Base-by-base conservation (phyloP, 1,140 invertebrate genomes). In the Drosophila parvula region DNA sequence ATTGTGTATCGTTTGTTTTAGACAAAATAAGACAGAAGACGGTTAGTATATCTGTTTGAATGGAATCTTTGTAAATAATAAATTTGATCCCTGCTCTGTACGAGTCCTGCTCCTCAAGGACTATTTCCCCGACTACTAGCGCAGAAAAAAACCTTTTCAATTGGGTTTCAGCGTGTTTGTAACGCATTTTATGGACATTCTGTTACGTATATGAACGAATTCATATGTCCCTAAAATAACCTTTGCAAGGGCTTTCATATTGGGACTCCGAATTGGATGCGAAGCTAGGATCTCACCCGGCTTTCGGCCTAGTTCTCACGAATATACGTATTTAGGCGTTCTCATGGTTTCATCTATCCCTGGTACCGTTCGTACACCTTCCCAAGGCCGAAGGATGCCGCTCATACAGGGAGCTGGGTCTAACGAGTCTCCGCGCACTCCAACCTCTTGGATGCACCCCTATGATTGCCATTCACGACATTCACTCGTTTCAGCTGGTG, bases 301-400 rank as follows among this genome's bases (percentile, higher is more conserved):
- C 43, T 71, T 60, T 38, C 53, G 38, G 12, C 30, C 55, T 40
- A 69, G 67, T 73, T 68, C 22, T 28, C 34, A 22, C 27, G 44
- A 44, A 16, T 60, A 32, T 18, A n/a, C 34, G 34, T 18, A 70
- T 22, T 27, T 6, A 44, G 11, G 22, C 10, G 4, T n/a, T n/a
- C 30, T 22, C 5, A n/a, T 14, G 40, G 11, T 36, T 11, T 36
- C 36, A 34, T 59, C 14, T 51, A 48, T 36, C 32, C 14, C 27
- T 30, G 18, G 27, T 30, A n/a, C 30, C 22, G n/a, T 3, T 38
- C 22, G 16, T 8, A 14, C 36, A 14, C 32, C 22, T n/a, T 14
- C 4, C 44, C 69, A 71, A 73, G 38, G 55, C 55, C 67, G 28
- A 34, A 47, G 53, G 68, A 70, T 11, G 51, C 36, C 28, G 22